phyloP scores from a whole-genome alignment of 2,113 vertebrate species.

The Thermophis baileyi region DNA sequence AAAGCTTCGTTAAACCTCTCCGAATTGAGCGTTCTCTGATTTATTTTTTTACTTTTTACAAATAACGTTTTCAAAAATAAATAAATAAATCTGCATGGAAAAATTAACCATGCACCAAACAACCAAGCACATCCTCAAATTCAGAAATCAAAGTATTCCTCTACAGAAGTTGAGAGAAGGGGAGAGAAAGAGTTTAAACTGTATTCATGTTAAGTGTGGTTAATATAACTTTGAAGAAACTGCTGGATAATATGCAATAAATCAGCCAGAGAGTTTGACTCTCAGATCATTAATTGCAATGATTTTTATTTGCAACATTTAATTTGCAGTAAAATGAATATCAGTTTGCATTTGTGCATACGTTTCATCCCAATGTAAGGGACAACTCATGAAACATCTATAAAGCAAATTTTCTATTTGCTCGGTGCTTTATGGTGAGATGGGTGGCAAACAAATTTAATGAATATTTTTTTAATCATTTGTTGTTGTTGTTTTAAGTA shows the following conservation, averaged over 20 bases:
- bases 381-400: neutral
- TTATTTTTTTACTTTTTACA: conserved; percentile 6
- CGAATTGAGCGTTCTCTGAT: conserved; percentile 37
- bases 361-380: neutral
- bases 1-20: conserved; percentile 28
- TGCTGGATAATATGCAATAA: neutral
- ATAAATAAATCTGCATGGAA: conserved; percentile 11
- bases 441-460: neutral
- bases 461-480: neutral
- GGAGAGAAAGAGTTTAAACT: neutral
- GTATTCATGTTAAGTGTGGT: neutral
- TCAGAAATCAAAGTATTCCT: neutral
- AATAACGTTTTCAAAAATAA: conserved; percentile 6
- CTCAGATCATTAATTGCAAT: neutral
- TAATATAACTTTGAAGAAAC: neutral
- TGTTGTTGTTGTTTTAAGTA: too few relatives aligned
- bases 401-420: neutral
- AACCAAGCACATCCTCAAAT: neutral
- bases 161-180: neutral
- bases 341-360: neutral
- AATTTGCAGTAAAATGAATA: neutral
- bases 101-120: neutral
- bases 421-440: neutral
- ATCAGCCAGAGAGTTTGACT: neutral
- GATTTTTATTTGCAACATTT: neutral